Percentiles rank a stretch among this genome's conserved stretches.
Evolutionary conservation across 2,113 vertebrate genomes (phyloP).

Genomic region (Anoplopoma fimbria): DNA sequence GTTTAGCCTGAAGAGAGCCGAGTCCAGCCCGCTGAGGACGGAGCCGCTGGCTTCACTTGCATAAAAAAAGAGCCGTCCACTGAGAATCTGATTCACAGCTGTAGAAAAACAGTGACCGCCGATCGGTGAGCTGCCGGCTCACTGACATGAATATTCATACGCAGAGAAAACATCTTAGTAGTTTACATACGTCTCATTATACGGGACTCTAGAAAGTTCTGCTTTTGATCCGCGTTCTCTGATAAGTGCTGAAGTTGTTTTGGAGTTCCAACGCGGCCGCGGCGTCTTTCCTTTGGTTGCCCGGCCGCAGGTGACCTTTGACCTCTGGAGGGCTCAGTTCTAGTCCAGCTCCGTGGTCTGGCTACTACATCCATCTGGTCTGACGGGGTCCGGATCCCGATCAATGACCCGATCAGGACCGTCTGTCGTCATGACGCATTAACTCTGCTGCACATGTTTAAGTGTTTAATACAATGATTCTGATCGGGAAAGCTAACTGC

Average conservation of each 20-base stretch:
- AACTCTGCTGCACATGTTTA: slow-evolving; percentile 15
- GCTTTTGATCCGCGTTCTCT: slow-evolving; percentile 27
- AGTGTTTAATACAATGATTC: too few relatives aligned
- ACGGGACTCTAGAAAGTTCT: slow-evolving; percentile 58
- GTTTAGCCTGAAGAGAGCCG: slow-evolving; percentile 70
- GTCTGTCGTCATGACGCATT: slow-evolving; percentile 8
- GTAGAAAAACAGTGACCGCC: slow-evolving; percentile 71
- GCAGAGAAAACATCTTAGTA: slow-evolving; percentile 64
- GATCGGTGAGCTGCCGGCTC: slow-evolving; percentile 61
- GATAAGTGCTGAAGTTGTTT: slow-evolving; percentile 78
- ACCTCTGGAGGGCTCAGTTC: slow-evolving; percentile 18
- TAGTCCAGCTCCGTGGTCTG: slow-evolving; percentile 40
- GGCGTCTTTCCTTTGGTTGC: slow-evolving; percentile 78
- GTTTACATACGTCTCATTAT: slow-evolving; percentile 78
- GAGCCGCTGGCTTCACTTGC: slow-evolving; percentile 72
- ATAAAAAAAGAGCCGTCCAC: slow-evolving; percentile 69
- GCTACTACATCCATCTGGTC: slow-evolving; percentile 76
- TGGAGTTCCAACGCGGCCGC: slow-evolving; percentile 32
- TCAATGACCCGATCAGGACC: slow-evolving; percentile 36
- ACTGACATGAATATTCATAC: slow-evolving; percentile 30
- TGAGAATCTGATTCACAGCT: slow-evolving; percentile 79
- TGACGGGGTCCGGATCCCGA: slow-evolving; percentile 48
- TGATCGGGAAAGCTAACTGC: neutral
- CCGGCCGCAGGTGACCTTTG: slow-evolving; percentile 55
- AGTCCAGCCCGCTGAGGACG: slow-evolving; percentile 16